Percentiles rank a stretch among this genome's conserved stretches.
Conservation (phyloP, 2,113 vertebrate species). For the Ginglymostoma cirratum region DNA sequence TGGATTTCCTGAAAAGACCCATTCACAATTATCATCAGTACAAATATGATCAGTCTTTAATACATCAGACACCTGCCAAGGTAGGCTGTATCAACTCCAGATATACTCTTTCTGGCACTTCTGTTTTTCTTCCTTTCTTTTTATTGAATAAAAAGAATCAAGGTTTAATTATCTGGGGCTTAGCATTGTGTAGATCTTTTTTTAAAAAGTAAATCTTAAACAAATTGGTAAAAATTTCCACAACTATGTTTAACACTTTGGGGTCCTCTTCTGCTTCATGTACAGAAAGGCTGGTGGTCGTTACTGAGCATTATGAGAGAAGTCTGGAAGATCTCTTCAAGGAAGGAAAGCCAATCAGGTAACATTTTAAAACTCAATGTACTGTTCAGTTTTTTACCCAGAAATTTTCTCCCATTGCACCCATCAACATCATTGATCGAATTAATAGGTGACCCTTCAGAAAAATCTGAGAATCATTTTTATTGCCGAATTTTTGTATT, state of each 20-base stretch:
- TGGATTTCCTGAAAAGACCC: not conserved
- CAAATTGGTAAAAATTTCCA: not conserved
- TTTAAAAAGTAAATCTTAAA: not conserved
- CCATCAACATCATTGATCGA: not conserved
- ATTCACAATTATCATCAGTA: no score
- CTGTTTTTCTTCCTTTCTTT: not conserved
- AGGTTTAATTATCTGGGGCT: not conserved
- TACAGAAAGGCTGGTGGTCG: slow-evolving; percentile 87
- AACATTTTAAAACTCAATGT: slow-evolving; percentile 41
- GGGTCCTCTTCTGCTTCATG: not conserved
- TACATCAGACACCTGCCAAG: not conserved
- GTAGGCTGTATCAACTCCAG: not conserved
- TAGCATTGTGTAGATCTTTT: not conserved
- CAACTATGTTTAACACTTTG: not conserved
- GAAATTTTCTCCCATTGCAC: slow-evolving; percentile 26
- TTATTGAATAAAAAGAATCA: not conserved
- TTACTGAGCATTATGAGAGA: slow-evolving; percentile 83
- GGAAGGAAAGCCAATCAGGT: slow-evolving; percentile 74
- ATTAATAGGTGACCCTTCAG: not conserved
- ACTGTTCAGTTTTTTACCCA: slow-evolving; percentile 39
- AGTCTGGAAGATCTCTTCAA: slow-evolving; percentile 77
- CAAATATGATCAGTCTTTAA: not conserved
- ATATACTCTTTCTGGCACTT: not conserved
- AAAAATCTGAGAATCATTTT: not conserved
- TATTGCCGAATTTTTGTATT: not conserved